Evolutionary conservation across 2,888 invertebrate species (phyloP), one percentile per base, ranked within the genome.

Genomic region (Caenorhabditis virilis): DNA sequence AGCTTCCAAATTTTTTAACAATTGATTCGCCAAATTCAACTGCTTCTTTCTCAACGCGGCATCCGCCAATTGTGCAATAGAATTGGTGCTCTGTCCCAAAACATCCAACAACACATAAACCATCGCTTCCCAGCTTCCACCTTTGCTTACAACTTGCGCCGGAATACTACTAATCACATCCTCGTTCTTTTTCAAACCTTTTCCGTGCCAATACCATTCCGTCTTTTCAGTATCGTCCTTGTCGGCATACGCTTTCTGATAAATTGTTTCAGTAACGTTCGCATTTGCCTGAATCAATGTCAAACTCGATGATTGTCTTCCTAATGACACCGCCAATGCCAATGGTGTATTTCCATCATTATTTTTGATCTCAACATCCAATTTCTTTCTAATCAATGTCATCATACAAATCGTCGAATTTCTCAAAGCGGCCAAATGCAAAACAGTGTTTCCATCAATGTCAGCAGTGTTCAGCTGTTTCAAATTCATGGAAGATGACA

Each of bases 41-140:
- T 72, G 72, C 22, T 54, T 54, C 15, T 55, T 35, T 45, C 51
- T 42, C 20, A 72, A 16, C 9, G 69, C 69, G 16, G 68, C 68
- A 18, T 58, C 62, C 0, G 52, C 55, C 16, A 72, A 39, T 45
- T 65, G 64, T 16, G 61, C 57, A 51, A 72, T 51, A 1, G 67
- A 56, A 2, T 42, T 38, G 3, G 58, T 46, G 30, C 65, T 65
- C 48, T 62, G 84, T 78, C 52, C 84, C 83, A 85, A 71, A 49
- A 78, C 77, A 49, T 84, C 84, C 25, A 87, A 69, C 71, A 87
- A 83, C 65, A 87, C 83, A 73, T 85, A 86, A 22, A 72, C 69
- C 64, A 72, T 70, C 2, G 72, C 63, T 50, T 69, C 69, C 72
- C 72, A 72, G 22, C 55, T 52, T 30, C 65, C 59, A n/a, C 64